Percentiles rank a stretch among this genome's conserved stretches.
These are phyloP conservation scores for Clusia tigrina DNA, from an alignment of 2,888 invertebrate species.

Conservation along the genomic window DNA sequence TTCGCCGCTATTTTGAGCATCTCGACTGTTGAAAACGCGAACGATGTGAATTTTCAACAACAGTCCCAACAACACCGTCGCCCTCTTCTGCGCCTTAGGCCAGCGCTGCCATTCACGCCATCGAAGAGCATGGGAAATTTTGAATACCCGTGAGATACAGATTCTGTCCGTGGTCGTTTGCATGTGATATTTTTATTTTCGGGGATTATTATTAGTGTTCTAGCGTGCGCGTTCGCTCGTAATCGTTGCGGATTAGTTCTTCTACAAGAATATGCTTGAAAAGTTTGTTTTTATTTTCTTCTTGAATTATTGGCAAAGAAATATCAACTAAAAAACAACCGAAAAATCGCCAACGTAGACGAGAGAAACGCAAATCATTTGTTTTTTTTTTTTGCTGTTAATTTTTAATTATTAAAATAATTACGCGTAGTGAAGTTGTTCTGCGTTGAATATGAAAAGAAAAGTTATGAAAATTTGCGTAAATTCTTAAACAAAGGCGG, in stretches of 20 bases:
- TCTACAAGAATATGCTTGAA: neutral
- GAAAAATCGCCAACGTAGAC: too few relatives aligned
- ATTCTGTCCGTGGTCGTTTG: neutral
- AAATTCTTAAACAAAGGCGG: too few relatives aligned
- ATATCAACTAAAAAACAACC: too few relatives aligned
- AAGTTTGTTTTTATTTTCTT: slow-evolving; percentile 10
- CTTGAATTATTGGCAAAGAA: slow-evolving; percentile 27
- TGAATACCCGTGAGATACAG: slow-evolving; percentile 8
- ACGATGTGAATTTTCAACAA: slow-evolving; percentile 4
- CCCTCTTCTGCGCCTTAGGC: slow-evolving; percentile 33
- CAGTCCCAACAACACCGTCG: neutral
- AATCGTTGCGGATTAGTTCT: slow-evolving; percentile 51
- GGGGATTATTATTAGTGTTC: slow-evolving; percentile 53
- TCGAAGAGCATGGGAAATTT: slow-evolving; percentile 5
- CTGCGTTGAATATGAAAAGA: neutral
- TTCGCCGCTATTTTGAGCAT: too few relatives aligned
- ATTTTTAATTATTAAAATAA: neutral
- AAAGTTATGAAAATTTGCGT: neutral
- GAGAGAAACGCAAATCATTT: neutral
- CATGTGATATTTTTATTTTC: slow-evolving; percentile 52
- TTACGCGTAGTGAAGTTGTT: neutral
- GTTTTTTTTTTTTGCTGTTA: neutral
- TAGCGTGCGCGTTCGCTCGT: slow-evolving; percentile 54
- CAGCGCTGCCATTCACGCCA: neutral
- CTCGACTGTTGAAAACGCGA: too few relatives aligned